These are phyloP conservation scores for Penaeus indicus DNA, from an alignment of 1,140 invertebrate species.

Conservation along the genomic window DNA sequence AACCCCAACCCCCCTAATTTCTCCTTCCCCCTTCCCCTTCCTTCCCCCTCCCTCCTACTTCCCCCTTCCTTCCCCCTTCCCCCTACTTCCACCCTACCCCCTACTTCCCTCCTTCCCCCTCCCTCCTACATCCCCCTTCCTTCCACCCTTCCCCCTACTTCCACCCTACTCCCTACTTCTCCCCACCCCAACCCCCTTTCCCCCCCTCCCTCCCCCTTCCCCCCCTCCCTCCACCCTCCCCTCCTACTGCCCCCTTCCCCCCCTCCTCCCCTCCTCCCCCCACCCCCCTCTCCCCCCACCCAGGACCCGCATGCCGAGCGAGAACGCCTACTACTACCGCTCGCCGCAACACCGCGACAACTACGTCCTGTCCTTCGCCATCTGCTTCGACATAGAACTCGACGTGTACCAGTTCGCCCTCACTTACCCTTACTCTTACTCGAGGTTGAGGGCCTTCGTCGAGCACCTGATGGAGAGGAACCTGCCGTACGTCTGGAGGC, in stretches of 20 bases:
- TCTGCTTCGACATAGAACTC: conserved; percentile 93
- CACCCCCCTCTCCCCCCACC: conserved; percentile 4
- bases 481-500: conserved; percentile 77
- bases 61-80: no score
- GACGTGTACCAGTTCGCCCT: conserved; percentile 94
- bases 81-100: no score
- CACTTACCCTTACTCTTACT: conserved; percentile 94
- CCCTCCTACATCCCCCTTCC: no score
- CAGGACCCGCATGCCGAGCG: conserved; percentile 87
- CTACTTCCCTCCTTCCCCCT: no score
- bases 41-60: no score
- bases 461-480: conserved; percentile 80
- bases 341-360: conserved; percentile 88
- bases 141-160: no score
- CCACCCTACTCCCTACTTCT: no score
- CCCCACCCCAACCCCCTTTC: no score
- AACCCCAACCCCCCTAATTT: no score
- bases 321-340: conserved; percentile 93
- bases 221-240: no score
- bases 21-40: no score
- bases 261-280: background rate
- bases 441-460: conserved; percentile 87
- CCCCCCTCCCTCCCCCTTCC: no score
- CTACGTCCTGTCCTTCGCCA: conserved; percentile 93
- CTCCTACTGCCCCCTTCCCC: background rate